Conservation (phyloP, 2,797 vertebrate species). For the Menidia menidia region DNA sequence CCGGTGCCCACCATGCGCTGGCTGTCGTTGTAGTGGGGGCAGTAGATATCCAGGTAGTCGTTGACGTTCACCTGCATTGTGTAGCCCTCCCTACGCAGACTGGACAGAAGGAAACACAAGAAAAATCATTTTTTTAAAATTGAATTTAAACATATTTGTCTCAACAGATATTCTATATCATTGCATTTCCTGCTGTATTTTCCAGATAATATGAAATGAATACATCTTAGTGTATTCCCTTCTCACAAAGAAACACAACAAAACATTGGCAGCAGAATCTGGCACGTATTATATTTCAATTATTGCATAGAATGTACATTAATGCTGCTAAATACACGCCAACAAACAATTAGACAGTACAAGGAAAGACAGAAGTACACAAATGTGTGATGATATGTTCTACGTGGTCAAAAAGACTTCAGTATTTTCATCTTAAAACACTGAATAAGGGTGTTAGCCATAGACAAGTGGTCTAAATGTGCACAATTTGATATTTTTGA, state of each 20-base stretch:
- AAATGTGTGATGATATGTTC: neutral
- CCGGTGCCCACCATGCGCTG: slow-evolving; percentile 75
- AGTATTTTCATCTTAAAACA: neutral
- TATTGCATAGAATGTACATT: too few species aligned
- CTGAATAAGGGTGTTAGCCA: neutral
- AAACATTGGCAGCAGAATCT: neutral
- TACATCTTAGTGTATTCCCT: neutral
- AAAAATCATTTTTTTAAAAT: neutral
- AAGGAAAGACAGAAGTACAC: neutral
- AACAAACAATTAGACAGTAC: neutral
- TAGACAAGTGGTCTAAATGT: neutral
- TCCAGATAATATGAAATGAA: neutral
- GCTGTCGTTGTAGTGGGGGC: slow-evolving; percentile 90
- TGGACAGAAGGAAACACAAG: slow-evolving; percentile 53
- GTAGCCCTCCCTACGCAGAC: slow-evolving; percentile 91
- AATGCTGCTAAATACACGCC: neutral
- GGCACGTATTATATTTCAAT: neutral
- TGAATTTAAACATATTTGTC: neutral
- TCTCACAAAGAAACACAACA: too few species aligned
- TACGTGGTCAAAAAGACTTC: neutral
- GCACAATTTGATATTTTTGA: too few species aligned
- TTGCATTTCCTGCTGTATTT: neutral
- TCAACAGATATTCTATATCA: neutral
- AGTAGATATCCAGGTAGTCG: slow-evolving; percentile 96
- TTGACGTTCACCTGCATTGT: slow-evolving; percentile 94